Base-by-base conservation (phyloP, 2,888 invertebrate genomes). In the Brachypterus glaber region DNA sequence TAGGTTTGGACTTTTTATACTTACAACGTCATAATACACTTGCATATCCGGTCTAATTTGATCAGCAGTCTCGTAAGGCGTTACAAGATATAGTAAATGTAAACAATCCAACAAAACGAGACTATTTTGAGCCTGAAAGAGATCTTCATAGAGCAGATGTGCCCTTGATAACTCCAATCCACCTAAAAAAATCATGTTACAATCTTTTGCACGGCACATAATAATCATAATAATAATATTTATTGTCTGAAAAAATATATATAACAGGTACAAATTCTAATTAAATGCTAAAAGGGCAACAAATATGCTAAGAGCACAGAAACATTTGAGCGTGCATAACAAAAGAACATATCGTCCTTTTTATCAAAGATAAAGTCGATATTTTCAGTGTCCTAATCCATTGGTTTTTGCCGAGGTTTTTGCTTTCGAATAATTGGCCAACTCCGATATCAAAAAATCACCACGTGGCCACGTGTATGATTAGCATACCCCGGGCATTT, bases 71-170 rank as follows among this genome's bases (percentile, higher is more conserved):
- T 84, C 80, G 59, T 87, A 79, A 9, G 88, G 86, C 13, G 90
- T 84, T 37, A 93, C 82, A 18, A 95, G 68, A 67, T 86, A 93
- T 34, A 96, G 67, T 13, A 97, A 70, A 64, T 97, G 96, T 24
- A 92, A 72, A 55, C 81, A 76, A 48, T 85, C 85, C 51, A 79
- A 65, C 31, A 96, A 70, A 9, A 92, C 85, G 38, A 96, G 67
- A 32, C 81, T 77, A 32, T 73, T 70, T 47, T 86, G 79, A 0
- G 89, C 90, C 35, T 63, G 60, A 43, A 73, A 68, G 41, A 95
- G 66, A 59, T 93, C 92, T 4, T 70, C 66, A 50, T 85, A 77
- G n/a, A 96, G 67, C 45, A 71, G 70, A 48, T 76, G 72, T 1
- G 89, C 84, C 33, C 72, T 70, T 8, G 74, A 67, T 32, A 90